Evolutionary conservation across 2,797 vertebrate species (phyloP).

Genomic region (Ibycter americanus): DNA sequence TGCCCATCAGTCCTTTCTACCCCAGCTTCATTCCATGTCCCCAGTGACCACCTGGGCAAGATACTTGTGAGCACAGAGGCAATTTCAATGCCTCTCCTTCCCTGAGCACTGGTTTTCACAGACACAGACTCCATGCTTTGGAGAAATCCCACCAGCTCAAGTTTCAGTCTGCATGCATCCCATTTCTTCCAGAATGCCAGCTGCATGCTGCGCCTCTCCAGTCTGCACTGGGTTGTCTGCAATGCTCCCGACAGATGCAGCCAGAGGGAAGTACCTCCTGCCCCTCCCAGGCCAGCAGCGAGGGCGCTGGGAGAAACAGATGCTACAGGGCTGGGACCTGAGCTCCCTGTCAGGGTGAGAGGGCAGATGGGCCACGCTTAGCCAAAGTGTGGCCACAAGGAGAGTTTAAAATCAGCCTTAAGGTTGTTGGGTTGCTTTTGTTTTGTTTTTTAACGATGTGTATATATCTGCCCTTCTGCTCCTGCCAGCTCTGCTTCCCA

Average conservation of each 20-base stretch:
- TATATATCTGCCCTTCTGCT: not conserved
- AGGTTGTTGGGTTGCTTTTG: not conserved
- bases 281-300: not conserved
- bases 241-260: not conserved
- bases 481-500: not conserved
- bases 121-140: not conserved
- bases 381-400: not conserved
- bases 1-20: not conserved
- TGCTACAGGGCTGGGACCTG: not conserved
- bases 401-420: not conserved
- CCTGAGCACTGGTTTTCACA: not conserved
- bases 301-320: not conserved
- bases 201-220: not conserved
- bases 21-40: not conserved
- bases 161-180: not conserved
- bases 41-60: not conserved
- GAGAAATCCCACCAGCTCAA: not conserved
- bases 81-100: not conserved
- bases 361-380: not conserved
- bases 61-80: not conserved
- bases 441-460: not conserved
- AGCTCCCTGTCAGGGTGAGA: not conserved
- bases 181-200: not conserved
- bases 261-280: not conserved
- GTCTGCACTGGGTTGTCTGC: not conserved